Conservation (phyloP, 2,888 invertebrate genomes). For the Periphyllus acericola region DNA sequence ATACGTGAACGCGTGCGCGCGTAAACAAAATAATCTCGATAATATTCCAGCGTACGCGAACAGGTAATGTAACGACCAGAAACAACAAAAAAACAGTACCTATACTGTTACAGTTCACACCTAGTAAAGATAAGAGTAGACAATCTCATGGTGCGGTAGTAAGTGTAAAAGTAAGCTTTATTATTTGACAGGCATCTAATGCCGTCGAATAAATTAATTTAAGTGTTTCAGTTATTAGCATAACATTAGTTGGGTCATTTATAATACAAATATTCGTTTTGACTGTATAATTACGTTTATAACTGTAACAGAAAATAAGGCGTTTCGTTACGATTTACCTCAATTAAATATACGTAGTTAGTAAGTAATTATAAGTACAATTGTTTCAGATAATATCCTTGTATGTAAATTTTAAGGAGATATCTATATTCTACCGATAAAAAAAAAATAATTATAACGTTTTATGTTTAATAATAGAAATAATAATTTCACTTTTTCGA, state of each 20-base stretch:
- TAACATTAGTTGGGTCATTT: conserved; percentile 28
- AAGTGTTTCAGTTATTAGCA: conserved; percentile 52
- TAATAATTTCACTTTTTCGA: background rate
- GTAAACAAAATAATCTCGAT: conserved; percentile 2
- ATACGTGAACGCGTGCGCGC: background rate
- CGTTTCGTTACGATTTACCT: background rate
- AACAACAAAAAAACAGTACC: background rate
- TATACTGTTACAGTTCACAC: conserved; percentile 37
- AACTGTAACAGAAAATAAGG: conserved; percentile 13
- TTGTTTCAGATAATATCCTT: conserved; percentile 3
- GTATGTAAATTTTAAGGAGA: background rate
- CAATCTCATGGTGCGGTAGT: background rate
- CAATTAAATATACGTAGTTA: conserved; percentile 1
- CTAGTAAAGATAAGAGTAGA: conserved; percentile 44
- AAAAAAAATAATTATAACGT: conserved; percentile 15
- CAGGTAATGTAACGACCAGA: background rate
- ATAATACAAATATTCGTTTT: conserved; percentile 35
- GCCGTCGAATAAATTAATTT: conserved; percentile 42
- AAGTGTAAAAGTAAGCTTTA: conserved; percentile 27
- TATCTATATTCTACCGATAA: conserved; percentile 4
- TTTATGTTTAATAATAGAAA: background rate
- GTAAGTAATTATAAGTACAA: background rate
- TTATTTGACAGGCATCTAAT: conserved; percentile 14
- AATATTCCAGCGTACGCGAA: background rate
- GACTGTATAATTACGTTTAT: conserved; percentile 10